phyloP scores from a whole-genome alignment of 2,113 vertebrate species.

The Tupaia tana region DNA sequence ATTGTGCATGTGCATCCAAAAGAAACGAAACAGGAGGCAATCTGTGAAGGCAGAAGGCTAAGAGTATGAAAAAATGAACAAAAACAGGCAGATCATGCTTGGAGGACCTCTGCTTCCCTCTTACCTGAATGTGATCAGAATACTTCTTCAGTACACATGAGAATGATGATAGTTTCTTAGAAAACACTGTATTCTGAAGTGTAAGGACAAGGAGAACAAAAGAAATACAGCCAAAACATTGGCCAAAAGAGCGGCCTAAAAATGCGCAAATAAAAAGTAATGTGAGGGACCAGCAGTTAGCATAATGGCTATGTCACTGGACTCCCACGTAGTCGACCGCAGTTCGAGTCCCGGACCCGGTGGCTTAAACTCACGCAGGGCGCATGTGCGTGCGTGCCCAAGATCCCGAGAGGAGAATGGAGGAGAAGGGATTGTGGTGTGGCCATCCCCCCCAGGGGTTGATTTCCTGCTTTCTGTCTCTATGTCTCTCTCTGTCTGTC shows the following conservation, averaged over 20 bases:
- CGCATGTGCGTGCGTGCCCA: too few species aligned
- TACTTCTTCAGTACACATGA: not conserved
- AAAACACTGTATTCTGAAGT: not conserved
- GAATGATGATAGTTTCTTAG: not conserved
- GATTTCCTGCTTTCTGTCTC: too few species aligned
- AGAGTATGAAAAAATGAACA: not conserved
- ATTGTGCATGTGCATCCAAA: slow-evolving; percentile 28
- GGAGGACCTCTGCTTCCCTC: not conserved
- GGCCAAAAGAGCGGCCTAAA: not conserved
- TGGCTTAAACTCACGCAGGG: too few species aligned
- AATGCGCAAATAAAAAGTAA: slow-evolving; percentile 27
- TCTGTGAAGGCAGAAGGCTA: not conserved
- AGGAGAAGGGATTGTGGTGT: too few species aligned
- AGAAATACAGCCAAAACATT: not conserved
- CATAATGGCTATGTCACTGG: too few species aligned
- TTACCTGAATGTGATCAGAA: not conserved
- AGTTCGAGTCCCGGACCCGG: too few species aligned
- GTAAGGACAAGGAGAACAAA: not conserved
- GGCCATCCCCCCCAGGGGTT: too few species aligned
- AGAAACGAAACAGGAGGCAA: slow-evolving; percentile 39
- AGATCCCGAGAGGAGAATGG: too few species aligned
- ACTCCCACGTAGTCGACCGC: too few species aligned
- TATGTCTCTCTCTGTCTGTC: too few species aligned
- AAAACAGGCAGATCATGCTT: not conserved
- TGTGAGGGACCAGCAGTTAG: too few species aligned